Evolutionary conservation across 2,888 invertebrate genomes (phyloP), one percentile per base, ranked within the genome.

Genomic region (Parnassius orleans): DNA sequence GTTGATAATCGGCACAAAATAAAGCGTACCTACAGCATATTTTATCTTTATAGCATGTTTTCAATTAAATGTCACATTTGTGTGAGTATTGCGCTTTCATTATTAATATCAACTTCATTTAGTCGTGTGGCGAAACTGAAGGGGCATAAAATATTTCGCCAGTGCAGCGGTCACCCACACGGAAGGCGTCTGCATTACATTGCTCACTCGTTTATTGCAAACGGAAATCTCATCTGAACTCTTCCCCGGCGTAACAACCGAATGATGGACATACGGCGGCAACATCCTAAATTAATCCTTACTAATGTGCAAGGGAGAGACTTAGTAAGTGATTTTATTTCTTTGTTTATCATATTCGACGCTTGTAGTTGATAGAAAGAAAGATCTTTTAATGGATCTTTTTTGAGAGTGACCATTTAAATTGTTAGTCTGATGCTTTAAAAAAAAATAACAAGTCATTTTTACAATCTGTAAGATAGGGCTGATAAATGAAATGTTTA

Each of bases 201-300:
- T 74, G 82, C 77, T 82, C 81, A 76, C 70, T 67, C 76, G 80
- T 83, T 87, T 87, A 87, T 87, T 88, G 84, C 86, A 72, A 87
- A 83, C 87, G 87, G 87, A 88, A 86, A 83, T 81, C 80, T 80
- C 74, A 68, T 69, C 69, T 73, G 76, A 74, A 77, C 79, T 77
- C 73, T 75, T 72, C 76, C 69, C 72, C 73, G 70, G 73, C 70
- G 75, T 83, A 79, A 81, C 75, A 74, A 68, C 73, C 78, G 69
- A 79, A 73, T 87, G 86, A 88, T 83, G 83, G 86, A 87, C 80
- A 81, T 83, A 86, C 76, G 83, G 81, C 72, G 65, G 71, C 77
- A 76, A 74, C 81, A 73, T 77, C 72, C 77, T 63, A 81, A 80
- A 79, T 81, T 80, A 84, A 84, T 74, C 67, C 72, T 66, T 53